A percentile compares a stretch with the other conserved stretches of the same genome.
These are phyloP conservation scores for Cetonia aurata DNA, from an alignment of 2,888 invertebrate genomes.

Conservation along the genomic window DNA sequence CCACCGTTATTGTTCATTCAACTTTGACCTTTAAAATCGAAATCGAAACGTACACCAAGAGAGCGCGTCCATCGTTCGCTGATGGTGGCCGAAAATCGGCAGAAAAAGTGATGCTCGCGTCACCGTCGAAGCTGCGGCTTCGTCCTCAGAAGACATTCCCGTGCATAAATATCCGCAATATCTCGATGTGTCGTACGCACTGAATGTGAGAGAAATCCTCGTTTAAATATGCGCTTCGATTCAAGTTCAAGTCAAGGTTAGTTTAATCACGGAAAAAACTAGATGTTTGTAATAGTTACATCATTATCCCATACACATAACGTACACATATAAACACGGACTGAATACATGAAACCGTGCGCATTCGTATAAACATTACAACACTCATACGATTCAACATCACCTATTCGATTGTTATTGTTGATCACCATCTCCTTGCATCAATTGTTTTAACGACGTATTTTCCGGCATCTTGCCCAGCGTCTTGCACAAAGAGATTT, in stretches of 20 bases:
- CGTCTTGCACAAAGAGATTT: conserved; percentile 1
- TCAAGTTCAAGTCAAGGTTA: conserved; percentile 47
- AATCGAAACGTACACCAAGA: conserved; percentile 36
- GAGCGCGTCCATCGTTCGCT: conserved; percentile 1
- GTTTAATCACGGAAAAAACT: conserved; percentile 38
- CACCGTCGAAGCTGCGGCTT: too few relatives aligned
- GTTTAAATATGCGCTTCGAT: conserved; percentile 42
- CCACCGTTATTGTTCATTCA: conserved; percentile 51
- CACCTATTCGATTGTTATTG: neutral
- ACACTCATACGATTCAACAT: neutral
- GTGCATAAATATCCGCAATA: conserved; percentile 7
- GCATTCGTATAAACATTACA: too few relatives aligned
- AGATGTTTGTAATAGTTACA: conserved; percentile 38
- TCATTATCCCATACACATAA: conserved; percentile 14
- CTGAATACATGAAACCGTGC: too few relatives aligned
- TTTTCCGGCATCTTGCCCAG: conserved; percentile 22
- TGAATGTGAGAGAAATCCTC: conserved; percentile 33
- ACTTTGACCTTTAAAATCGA: conserved; percentile 61
- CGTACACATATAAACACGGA: neutral
- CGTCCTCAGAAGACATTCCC: neutral
- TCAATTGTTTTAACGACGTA: neutral
- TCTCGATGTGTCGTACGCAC: conserved; percentile 9
- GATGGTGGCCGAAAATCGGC: conserved; percentile 13
- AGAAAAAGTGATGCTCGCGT: conserved; percentile 15
- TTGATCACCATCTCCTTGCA: conserved; percentile 10